phyloP scores from a whole-genome alignment of 2,113 vertebrate genomes.

The Rana temporaria region DNA sequence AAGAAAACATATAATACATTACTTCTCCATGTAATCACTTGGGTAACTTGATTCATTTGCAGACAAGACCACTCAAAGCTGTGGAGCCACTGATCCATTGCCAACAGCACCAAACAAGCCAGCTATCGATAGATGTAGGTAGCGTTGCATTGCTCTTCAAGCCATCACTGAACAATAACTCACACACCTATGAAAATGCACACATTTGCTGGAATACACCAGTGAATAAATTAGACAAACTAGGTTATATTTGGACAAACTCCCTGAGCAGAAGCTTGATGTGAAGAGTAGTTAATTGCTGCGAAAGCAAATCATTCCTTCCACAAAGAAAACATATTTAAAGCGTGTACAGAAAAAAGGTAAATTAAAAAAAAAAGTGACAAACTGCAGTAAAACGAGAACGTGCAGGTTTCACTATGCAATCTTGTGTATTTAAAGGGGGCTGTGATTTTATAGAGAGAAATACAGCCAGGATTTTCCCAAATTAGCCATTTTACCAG shows the following conservation, averaged over 20 bases:
- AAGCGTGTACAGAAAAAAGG: too few species aligned
- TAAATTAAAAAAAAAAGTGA: too few species aligned
- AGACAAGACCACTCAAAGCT: constrained; percentile 37
- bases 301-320: not conserved
- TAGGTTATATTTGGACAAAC: constrained; percentile 56
- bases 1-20: constrained; percentile 52
- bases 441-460: too few species aligned
- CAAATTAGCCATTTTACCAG: too few species aligned
- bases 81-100: constrained; percentile 23
- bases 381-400: too few species aligned
- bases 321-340: not conserved
- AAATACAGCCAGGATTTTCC: too few species aligned
- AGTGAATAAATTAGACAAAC: constrained; percentile 59
- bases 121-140: not conserved
- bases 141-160: not conserved
- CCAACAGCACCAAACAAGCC: not conserved
- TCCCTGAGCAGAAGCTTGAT: constrained; percentile 43
- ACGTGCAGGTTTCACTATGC: too few species aligned
- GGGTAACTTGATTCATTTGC: constrained; percentile 47
- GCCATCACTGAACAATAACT: constrained; percentile 34
- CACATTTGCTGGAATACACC: constrained; percentile 45
- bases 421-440: too few species aligned
- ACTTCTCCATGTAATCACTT: constrained; percentile 40
- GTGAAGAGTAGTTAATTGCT: constrained; percentile 47
- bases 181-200: not conserved